Conservation (phyloP, 1,140 invertebrate species). For the Bombus vancouverensis region DNA sequence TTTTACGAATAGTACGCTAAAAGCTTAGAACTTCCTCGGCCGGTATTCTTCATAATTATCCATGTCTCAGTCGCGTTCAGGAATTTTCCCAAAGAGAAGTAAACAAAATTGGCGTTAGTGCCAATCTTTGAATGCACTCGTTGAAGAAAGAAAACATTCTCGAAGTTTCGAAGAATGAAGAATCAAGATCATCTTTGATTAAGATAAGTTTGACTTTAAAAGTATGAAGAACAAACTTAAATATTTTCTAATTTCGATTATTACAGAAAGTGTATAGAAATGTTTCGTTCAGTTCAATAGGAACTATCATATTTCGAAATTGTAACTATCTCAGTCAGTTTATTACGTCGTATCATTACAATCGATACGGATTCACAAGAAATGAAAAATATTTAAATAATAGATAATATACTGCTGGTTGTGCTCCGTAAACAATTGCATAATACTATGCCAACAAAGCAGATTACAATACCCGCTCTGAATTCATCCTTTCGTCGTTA, state of each 20-base stretch:
- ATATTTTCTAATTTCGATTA: too few species aligned
- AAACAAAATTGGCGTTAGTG: not conserved
- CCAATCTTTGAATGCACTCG: not conserved
- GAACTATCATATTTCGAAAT: too few species aligned
- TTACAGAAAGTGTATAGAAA: not conserved
- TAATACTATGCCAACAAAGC: too few species aligned
- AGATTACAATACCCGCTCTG: too few species aligned
- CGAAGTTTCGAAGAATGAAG: not conserved
- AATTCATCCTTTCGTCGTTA: not conserved
- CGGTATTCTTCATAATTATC: not conserved
- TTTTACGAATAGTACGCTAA: not conserved
- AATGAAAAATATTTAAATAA: not conserved
- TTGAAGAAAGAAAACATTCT: not conserved
- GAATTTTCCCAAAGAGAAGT: not conserved
- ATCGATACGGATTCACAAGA: not conserved
- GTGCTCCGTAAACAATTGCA: too few species aligned
- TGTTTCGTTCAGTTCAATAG: too few species aligned
- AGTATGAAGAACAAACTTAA: too few species aligned
- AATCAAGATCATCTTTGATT: not conserved
- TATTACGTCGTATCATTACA: too few species aligned
- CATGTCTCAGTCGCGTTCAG: not conserved
- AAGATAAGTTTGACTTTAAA: too few species aligned
- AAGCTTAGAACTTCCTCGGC: not conserved
- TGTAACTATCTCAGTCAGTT: not conserved
- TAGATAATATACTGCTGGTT: too few species aligned